Evolutionary conservation across 2,888 invertebrate genomes (phyloP).

Genomic region (Anticlea derivata): DNA sequence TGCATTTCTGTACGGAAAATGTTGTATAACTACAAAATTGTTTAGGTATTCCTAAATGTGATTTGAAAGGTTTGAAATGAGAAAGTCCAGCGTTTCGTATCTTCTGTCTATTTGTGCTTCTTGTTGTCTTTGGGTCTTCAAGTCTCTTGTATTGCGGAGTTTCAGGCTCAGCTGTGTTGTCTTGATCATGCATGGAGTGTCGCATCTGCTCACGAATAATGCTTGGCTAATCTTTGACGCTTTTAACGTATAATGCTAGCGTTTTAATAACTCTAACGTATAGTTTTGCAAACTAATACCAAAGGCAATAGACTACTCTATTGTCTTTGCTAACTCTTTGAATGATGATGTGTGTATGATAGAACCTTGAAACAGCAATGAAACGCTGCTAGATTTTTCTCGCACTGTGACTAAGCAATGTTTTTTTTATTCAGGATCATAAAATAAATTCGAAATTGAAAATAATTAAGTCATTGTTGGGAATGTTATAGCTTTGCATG

Average conservation of each 20-base stretch:
- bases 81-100: constrained; percentile 69
- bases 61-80: constrained; percentile 60
- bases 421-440: not conserved
- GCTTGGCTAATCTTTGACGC: constrained; percentile 40
- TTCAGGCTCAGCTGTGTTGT: constrained; percentile 38
- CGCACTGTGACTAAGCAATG: constrained; percentile 51
- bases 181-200: constrained; percentile 39
- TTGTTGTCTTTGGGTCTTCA: constrained; percentile 53
- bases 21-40: no score
- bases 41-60: constrained; percentile 15
- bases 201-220: constrained; percentile 42
- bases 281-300: constrained; percentile 35
- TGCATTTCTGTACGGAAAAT: no score
- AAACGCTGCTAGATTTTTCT: constrained; percentile 47
- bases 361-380: constrained; percentile 50
- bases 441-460: not conserved
- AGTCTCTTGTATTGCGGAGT: constrained; percentile 57
- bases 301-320: no score
- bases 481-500: constrained; percentile 38
- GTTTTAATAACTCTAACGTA: constrained; percentile 27
- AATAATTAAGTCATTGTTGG: constrained; percentile 38
- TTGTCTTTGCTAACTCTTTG: constrained; percentile 58
- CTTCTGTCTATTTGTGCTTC: constrained; percentile 51
- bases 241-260: constrained; percentile 30
- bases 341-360: constrained; percentile 69